Conservation (phyloP, 2,888 invertebrate genomes). For the Amphimallon solstitiale region DNA sequence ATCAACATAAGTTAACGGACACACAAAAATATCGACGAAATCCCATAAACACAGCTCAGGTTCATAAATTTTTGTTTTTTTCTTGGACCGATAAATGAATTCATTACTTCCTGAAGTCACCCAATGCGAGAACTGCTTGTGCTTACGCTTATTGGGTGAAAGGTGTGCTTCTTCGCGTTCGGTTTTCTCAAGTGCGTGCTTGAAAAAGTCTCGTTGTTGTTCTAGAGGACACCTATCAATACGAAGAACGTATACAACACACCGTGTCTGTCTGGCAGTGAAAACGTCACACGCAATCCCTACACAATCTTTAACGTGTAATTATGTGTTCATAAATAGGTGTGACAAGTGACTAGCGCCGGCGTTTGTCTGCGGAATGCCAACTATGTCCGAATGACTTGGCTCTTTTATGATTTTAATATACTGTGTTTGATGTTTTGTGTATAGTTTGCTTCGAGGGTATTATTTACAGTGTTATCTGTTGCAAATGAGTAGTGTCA, state of each 20-base stretch:
- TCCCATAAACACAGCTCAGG: conserved; percentile 10
- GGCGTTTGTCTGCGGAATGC: conserved; percentile 50
- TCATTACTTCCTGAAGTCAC: not conserved
- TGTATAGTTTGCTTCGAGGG: conserved; percentile 6
- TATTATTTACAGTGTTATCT: conserved; percentile 23
- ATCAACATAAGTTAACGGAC: not conserved
- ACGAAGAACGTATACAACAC: conserved; percentile 13
- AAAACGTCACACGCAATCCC: conserved; percentile 37
- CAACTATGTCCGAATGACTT: conserved; percentile 41
- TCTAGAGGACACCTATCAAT: not conserved
- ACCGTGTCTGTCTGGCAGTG: conserved; percentile 11
- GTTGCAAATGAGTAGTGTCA: conserved; percentile 4
- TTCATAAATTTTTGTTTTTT: conserved; percentile 10
- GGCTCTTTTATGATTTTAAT: conserved; percentile 26
- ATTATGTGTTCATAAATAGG: conserved; percentile 47
- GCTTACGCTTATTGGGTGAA: too few species aligned
- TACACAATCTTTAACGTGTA: conserved; percentile 42
- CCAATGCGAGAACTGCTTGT: too few species aligned
- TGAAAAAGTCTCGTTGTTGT: not conserved
- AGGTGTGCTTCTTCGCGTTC: too few species aligned
- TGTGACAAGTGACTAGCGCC: conserved; percentile 48
- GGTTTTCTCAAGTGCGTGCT: too few species aligned
- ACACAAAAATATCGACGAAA: conserved; percentile 10
- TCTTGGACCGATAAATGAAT: conserved; percentile 12
- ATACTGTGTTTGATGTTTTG: too few species aligned